A percentile compares a stretch with the other conserved stretches of the same genome.
Conservation (phyloP, 2,888 invertebrate genomes). For the Terebella lapidaria region DNA sequence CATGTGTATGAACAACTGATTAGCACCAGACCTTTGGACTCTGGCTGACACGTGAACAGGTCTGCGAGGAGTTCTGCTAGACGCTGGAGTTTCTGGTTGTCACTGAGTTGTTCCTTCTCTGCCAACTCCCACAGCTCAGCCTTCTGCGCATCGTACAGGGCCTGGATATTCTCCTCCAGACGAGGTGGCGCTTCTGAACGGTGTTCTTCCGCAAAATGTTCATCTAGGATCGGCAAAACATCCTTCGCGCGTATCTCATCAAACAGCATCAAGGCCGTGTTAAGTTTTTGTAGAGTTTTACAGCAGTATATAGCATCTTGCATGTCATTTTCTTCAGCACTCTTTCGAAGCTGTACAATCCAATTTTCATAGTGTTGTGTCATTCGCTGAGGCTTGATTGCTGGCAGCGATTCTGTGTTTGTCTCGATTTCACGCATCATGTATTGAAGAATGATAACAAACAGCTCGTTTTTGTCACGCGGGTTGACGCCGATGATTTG, state of each 20-base stretch:
- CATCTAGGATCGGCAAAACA: background rate
- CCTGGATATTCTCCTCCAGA: background rate
- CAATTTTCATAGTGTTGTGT: constrained; percentile 10
- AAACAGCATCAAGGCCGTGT: constrained; percentile 3
- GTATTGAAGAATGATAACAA: background rate
- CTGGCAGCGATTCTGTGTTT: constrained; percentile 1
- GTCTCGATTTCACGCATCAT: constrained; percentile 4
- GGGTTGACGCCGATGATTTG: constrained; percentile 10
- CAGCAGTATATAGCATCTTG: background rate
- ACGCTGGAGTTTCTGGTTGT: constrained; percentile 6
- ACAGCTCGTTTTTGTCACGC: background rate
- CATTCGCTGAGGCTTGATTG: background rate
- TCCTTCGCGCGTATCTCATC: constrained; percentile 6
- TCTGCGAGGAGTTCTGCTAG: constrained; percentile 5
- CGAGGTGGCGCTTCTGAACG: background rate
- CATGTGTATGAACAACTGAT: no score
- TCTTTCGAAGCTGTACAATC: background rate
- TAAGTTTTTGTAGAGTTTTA: constrained; percentile 1
- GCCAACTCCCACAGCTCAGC: background rate
- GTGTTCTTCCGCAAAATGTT: background rate
- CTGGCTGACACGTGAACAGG: constrained; percentile 1
- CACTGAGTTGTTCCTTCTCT: background rate
- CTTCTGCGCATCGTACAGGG: background rate
- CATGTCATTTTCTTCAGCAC: constrained; percentile 3
- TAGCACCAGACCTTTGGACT: constrained; percentile 6